Base-by-base conservation (phyloP, 2,888 invertebrate genomes). In the Anodontia alba region DNA sequence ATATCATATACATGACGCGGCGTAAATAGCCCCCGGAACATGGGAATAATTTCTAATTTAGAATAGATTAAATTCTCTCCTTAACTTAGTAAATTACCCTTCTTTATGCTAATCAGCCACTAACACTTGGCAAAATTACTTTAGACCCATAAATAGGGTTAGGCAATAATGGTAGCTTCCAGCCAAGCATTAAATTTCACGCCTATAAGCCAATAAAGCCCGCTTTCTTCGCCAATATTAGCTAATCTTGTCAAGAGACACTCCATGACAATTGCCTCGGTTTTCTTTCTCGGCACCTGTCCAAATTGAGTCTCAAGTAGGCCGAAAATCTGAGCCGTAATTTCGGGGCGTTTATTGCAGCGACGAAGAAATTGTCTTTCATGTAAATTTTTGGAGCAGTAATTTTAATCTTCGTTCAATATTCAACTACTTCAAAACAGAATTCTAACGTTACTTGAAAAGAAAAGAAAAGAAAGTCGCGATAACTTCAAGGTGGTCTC, bases 41-140 rank as follows among this genome's bases (percentile, higher is more conserved):
- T 17, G 29, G 57, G 57, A 12, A 38, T 12, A 57, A 8, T 57
- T 79, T 83, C 76, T 79, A 80, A 83, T 83, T 83, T 79, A 62
- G 67, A 71, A 57, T 36, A 73, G 82, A 79, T 83, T 83, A 83
- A 83, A 76, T 83, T 83, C 70, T 76, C 31, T 43, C 71, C 46
- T 69, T 76, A 54, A 38, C 75, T 72, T 51, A 54, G 33, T 46
- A 79, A 83, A 83, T 79, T 83, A 75, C 73, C 79, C 76, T 57
- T 68, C 54, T 73, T 31, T 36, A 62, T 49, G 46, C 62, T 66
- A 73, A 72, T 68, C 67, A 68, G 75, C 68, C 46, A 57, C 42
- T 54, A 68, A 49, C 69, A 72, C 72, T 73, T 62, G 66, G 70
- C 76, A 46, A 73, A 73, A 73, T 76, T 76, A 54, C 79, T 70